Evolutionary conservation across 2,113 vertebrate species (phyloP).

Genomic region (Tenrec ecaudatus): DNA sequence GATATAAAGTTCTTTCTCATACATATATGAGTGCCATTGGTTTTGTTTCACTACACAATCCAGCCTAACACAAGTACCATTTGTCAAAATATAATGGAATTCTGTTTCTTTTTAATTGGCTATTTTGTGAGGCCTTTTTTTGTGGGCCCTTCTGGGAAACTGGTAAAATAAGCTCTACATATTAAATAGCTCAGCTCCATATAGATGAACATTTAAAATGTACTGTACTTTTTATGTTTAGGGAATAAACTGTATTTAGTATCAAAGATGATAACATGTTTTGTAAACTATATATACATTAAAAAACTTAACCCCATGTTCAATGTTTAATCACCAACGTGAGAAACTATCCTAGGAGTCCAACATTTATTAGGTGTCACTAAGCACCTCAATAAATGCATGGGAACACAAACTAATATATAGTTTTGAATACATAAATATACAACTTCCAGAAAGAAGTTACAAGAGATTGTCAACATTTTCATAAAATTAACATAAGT

Average conservation of each 20-base stretch:
- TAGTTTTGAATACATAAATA: background rate
- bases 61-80: no score
- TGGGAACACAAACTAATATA: background rate
- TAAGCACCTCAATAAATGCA: background rate
- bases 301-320: background rate
- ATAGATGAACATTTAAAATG: background rate
- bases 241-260: background rate
- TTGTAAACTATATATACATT: background rate
- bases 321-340: background rate
- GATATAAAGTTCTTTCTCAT: no score
- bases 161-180: background rate
- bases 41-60: no score
- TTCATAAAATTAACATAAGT: background rate
- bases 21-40: no score
- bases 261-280: background rate
- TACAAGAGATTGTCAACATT: background rate
- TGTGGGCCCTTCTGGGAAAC: background rate
- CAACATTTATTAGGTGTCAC: background rate
- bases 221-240: background rate
- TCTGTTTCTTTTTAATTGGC: no score
- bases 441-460: background rate
- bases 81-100: no score
- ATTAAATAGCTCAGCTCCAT: background rate
- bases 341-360: background rate
- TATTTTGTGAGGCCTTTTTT: no score